A percentile compares a stretch with the other conserved stretches of the same genome.
Conservation (phyloP, 2,888 invertebrate genomes). For the Oscheius sp. region DNA sequence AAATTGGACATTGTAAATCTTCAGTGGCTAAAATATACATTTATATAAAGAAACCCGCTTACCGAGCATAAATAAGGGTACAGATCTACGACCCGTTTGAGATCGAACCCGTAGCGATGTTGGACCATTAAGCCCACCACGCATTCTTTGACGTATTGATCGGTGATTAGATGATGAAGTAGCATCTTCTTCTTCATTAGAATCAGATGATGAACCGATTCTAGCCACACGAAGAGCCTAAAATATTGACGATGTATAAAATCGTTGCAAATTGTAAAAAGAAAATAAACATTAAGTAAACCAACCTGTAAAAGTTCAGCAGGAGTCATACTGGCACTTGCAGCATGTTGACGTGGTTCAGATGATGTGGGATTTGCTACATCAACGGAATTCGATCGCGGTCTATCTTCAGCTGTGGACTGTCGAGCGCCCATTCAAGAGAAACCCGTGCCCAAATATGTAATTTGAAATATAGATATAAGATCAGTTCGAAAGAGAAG, state of each 20-base stretch:
- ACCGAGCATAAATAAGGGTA: conserved; percentile 53
- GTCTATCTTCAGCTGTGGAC: conserved; percentile 53
- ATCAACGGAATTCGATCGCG: conserved; percentile 54
- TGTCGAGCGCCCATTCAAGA: conserved; percentile 56
- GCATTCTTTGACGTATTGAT: conserved; percentile 3
- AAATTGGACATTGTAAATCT: conserved; percentile 99
- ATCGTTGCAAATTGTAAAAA: too few relatives aligned
- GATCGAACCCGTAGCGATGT: conserved; percentile 34
- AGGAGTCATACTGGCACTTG: conserved; percentile 40
- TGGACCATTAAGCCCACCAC: conserved; percentile 12
- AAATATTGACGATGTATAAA: too few relatives aligned
- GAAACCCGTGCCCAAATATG: conserved; percentile 1
- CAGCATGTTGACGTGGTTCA: conserved; percentile 26
- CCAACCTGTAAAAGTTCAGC: conserved; percentile 45
- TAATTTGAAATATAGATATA: neutral
- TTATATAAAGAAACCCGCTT: neutral
- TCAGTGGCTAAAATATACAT: conserved; percentile 6
- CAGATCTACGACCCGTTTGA: conserved; percentile 46
- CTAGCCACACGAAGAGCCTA: conserved; percentile 41
- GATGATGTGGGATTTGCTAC: conserved; percentile 31
- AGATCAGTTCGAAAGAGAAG: too few relatives aligned
- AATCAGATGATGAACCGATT: conserved; percentile 48
- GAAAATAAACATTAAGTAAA: neutral
- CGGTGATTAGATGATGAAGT: conserved; percentile 22
- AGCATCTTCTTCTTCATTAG: conserved; percentile 44